Evolutionary conservation across 2,113 vertebrate species (phyloP).

Genomic region (Xenus cinereus): DNA sequence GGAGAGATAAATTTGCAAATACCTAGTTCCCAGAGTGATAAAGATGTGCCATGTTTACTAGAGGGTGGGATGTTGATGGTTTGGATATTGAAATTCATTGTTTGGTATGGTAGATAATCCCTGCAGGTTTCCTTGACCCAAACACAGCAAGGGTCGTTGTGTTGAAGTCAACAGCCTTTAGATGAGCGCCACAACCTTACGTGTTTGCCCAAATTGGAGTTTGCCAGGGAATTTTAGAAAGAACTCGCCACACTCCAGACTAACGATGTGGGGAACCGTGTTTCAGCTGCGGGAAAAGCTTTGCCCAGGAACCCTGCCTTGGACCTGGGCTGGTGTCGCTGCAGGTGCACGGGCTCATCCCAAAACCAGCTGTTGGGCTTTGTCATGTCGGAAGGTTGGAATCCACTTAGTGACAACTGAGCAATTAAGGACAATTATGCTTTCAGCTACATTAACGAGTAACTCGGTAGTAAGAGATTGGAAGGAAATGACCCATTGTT

Average conservation of each 20-base stretch:
- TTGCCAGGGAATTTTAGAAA: neutral
- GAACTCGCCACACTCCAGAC: neutral
- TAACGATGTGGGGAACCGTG: neutral
- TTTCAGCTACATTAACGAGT: conserved; percentile 25
- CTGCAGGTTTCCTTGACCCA: neutral
- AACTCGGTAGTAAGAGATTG: neutral
- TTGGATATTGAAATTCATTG: neutral
- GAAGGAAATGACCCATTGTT: conserved; percentile 12
- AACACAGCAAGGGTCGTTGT: neutral
- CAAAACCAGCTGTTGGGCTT: conserved; percentile 17
- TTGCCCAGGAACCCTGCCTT: neutral
- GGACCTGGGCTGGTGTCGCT: fast-evolving
- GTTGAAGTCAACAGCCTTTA: neutral
- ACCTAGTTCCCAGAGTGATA: neutral
- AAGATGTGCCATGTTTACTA: neutral
- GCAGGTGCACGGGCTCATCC: conserved; percentile 26
- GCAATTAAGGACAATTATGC: conserved; percentile 50
- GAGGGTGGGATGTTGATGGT: neutral
- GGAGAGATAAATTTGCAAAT: neutral
- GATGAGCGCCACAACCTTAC: neutral
- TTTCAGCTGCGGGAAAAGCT: neutral
- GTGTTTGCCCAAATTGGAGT: neutral
- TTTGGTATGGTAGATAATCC: neutral
- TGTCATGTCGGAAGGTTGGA: neutral
- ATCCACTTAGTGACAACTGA: conserved; percentile 67